These are phyloP conservation scores for Dromaius novaehollandiae DNA, from an alignment of 2,113 vertebrate genomes.

Conservation along the genomic window DNA sequence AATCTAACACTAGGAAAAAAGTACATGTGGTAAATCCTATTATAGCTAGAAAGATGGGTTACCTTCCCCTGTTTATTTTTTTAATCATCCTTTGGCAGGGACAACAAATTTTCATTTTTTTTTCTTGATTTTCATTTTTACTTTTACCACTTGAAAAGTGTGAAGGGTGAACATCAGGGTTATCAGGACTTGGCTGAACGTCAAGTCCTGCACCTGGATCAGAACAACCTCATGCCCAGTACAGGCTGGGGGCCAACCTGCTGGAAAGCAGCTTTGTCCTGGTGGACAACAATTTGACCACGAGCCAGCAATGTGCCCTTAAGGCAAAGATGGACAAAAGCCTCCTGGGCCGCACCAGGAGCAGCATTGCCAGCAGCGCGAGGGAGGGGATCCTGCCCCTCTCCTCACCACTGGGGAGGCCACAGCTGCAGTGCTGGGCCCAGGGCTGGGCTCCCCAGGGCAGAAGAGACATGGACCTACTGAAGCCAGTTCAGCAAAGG, in stretches of 20 bases:
- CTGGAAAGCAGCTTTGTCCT: background rate
- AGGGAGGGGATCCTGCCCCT: background rate
- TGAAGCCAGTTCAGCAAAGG: background rate
- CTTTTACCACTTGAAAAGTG: background rate
- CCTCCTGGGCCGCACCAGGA: background rate
- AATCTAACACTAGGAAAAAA: slow-evolving; percentile 19
- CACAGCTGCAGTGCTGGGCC: accelerated
- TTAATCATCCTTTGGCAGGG: slow-evolving; percentile 15
- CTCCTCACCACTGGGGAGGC: background rate
- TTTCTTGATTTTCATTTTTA: background rate
- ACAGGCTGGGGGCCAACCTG: background rate
- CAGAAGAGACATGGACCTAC: background rate
- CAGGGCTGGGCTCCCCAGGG: background rate
- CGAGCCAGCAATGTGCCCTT: background rate
- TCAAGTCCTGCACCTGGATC: background rate
- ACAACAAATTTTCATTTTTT: background rate
- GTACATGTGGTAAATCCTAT: slow-evolving; percentile 13
- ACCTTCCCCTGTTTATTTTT: slow-evolving; percentile 18
- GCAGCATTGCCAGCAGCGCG: background rate
- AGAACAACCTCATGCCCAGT: background rate
- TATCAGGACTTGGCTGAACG: background rate
- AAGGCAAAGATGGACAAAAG: background rate
- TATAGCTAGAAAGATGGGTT: background rate
- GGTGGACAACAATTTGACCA: background rate
- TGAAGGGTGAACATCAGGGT: background rate